Conservation (phyloP, 2,888 invertebrate species). For the Agrochola litura region DNA sequence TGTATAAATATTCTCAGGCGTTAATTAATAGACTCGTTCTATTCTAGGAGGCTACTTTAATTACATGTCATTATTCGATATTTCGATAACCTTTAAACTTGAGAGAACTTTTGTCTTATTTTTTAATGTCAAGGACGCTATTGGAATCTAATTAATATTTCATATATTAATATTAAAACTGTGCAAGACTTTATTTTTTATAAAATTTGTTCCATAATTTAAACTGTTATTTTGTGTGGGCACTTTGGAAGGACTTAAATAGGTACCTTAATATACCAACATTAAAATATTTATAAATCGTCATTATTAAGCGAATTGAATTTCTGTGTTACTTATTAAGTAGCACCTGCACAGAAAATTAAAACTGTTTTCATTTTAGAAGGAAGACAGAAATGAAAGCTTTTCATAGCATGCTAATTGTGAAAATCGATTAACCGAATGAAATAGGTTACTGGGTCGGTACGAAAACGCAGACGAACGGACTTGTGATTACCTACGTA, state of each 20-base stretch:
- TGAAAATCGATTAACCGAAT: conserved; percentile 27
- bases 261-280: neutral
- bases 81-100: conserved; percentile 52
- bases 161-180: neutral
- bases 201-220: neutral
- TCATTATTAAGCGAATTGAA: neutral
- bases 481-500: neutral
- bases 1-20: neutral
- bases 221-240: neutral
- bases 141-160: conserved; percentile 20
- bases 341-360: neutral
- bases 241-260: neutral
- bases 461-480: conserved; percentile 4
- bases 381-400: neutral
- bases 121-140: conserved; percentile 58
- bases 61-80: conserved; percentile 4
- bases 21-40: conserved; percentile 8
- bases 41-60: neutral
- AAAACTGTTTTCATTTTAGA: neutral
- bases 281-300: neutral
- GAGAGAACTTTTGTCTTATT: conserved; percentile 22
- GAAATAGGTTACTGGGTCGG: conserved; percentile 39
- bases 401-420: neutral
- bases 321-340: neutral
- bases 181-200: conserved; percentile 1